Evolutionary conservation across 1,140 invertebrate species (phyloP), one percentile per base, ranked within the genome.

Genomic region (Vanessa atalanta): DNA sequence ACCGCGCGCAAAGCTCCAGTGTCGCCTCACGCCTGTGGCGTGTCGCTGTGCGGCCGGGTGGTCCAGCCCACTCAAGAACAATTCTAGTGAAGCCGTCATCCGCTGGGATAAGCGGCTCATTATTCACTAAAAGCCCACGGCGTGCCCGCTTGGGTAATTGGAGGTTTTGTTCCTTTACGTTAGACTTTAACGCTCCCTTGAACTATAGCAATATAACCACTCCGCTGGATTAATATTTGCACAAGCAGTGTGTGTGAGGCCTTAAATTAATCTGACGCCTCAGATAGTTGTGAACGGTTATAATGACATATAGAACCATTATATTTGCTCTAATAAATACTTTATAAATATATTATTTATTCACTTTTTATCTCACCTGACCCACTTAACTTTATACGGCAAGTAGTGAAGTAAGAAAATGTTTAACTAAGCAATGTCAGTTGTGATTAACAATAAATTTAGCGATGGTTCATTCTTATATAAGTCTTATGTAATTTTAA

Each of bases 101-200:
- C 82, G 67, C 73, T 73, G 79, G 87, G 83, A 89, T 91, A 89
- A 89, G 85, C 88, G 86, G 85, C 88, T 90, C 88, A 92, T 92
- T 91, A 92, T 91, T 89, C 88, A 91, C 88, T 90, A 90, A 92
- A 91, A 91, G 90, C 88, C 87, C 88, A 91, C 88, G 84, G 90
- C 88, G 84, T 89, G 88, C 88, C 80, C 83, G 85, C 82, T 84
- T 77, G 82, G 88, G 82, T 92, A 92, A 92, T 92, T 91, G 88
- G 84, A 88, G 83, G 88, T 87, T 90, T 90, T 90, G 86, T 89
- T 88, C 85, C 85, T 89, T 91, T 83, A 82, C 85, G 78, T 80
- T 79, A 77, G 75, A 82, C 84, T 85, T 84, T 88, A 84, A 86
- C 82, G 86, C 86, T 83, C 82, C 82, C 81, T 81, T 82, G 76